These are phyloP conservation scores for Brachionus plicatilis DNA, from an alignment of 1,140 invertebrate genomes.

Conservation along the genomic window DNA sequence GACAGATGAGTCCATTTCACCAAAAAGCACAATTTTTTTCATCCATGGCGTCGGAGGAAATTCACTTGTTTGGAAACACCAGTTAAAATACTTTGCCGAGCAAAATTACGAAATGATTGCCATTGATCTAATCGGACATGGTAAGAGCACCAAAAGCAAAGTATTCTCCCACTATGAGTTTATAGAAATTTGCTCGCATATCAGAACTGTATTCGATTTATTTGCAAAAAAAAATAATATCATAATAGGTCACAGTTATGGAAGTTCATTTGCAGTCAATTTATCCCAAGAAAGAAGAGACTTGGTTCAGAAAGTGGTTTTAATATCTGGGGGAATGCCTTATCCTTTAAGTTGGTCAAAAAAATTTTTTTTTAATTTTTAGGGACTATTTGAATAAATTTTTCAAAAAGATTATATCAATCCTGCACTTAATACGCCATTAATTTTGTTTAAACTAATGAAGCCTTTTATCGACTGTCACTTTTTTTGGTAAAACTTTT, in stretches of 20 bases:
- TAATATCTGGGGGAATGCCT: conserved; percentile 68
- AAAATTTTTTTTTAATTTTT: not conserved
- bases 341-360: conserved; percentile 62
- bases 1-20: not conserved
- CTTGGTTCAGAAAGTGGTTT: conserved; percentile 63
- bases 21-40: conserved; percentile 59
- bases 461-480: conserved; percentile 54
- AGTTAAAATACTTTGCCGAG: conserved; percentile 63
- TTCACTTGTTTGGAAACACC: conserved; percentile 64
- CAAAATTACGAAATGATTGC: conserved; percentile 66
- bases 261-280: conserved; percentile 66
- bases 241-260: conserved; percentile 44
- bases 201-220: conserved; percentile 63
- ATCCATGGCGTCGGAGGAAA: conserved; percentile 69
- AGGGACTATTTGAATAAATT: not conserved
- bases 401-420: not conserved
- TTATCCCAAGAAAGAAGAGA: conserved; percentile 62
- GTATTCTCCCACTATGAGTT: conserved; percentile 63
- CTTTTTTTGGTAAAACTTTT: conserved; percentile 51
- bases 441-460: conserved; percentile 52
- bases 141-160: conserved; percentile 64
- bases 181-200: conserved; percentile 62
- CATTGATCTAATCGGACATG: conserved; percentile 68
- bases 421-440: conserved; percentile 50
- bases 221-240: conserved; percentile 57